Evolutionary conservation across 1,140 invertebrate genomes (phyloP).

Genomic region (Chironomus striatipennis): DNA sequence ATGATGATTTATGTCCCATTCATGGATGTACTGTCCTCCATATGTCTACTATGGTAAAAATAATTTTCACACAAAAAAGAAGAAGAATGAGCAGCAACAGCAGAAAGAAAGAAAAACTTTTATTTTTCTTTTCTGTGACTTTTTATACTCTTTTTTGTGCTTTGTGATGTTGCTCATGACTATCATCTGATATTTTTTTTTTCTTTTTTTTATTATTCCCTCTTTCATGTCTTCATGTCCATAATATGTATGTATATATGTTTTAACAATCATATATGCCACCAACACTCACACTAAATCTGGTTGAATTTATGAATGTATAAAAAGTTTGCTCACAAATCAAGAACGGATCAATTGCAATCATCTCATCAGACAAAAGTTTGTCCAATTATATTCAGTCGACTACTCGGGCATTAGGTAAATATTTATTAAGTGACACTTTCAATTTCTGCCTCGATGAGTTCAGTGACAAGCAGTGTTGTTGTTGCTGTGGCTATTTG

Average conservation of each 20-base stretch:
- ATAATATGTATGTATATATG: too few relatives aligned
- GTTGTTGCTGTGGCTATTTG: too few relatives aligned
- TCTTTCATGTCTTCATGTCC: too few relatives aligned
- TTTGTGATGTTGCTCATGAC: too few relatives aligned
- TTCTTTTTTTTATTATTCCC: background rate
- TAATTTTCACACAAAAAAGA: too few relatives aligned
- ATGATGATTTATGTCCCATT: background rate
- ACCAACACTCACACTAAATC: background rate
- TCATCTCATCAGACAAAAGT: constrained; percentile 75
- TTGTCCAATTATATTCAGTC: constrained; percentile 81
- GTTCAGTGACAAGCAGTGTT: too few relatives aligned
- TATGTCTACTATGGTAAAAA: background rate
- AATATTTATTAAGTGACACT: constrained; percentile 46
- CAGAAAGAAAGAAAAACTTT: background rate
- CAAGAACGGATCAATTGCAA: constrained; percentile 70
- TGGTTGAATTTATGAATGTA: background rate
- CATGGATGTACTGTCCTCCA: constrained; percentile 3
- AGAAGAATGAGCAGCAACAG: too few relatives aligned
- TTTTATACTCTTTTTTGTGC: too few relatives aligned
- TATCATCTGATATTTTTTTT: background rate
- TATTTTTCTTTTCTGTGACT: background rate
- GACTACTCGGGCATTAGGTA: constrained; percentile 74
- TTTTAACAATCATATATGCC: too few relatives aligned
- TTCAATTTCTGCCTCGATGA: background rate
- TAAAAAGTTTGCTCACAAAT: constrained; percentile 73